Evolutionary conservation across 2,797 vertebrate species (phyloP), one percentile per base, ranked within the genome.

Genomic region (Paedocypris micromegethes): DNA sequence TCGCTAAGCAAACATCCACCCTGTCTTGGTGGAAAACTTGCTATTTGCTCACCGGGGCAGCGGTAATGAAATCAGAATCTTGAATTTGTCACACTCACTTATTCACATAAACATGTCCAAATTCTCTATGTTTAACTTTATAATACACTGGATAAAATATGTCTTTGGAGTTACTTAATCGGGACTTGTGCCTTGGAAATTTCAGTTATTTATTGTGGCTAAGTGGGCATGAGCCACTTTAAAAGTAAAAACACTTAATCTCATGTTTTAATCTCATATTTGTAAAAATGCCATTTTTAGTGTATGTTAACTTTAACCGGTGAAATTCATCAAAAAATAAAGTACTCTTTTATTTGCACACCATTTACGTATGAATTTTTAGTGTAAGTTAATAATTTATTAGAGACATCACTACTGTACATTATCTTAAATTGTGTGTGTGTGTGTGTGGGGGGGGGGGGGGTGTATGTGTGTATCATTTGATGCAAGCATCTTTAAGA

Each of bases 21-120:
- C 46, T 48, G 54, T 69, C 72, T 68, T 73, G 42, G 59, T 69
- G 56, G 59, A 64, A 66, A 64, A 46, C 55, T 58, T 73, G 66
- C 60, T 73, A 73, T 73, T 73, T 73, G 49, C 66, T 64, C 72
- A 73, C 49, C 4, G 60, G 60, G 60, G 60, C 56, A 39, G 55
- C 39, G 45, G 54, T 64, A 68, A 73, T 68, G 60, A 73, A 73
- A 68, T 44, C 59, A 49, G 48, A 64, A 49, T 9, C 48, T n/a
- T 42, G n/a, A 48, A 42, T 3, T 40, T 4, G 2, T 3, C 41
- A 9, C 53, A 49, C 45, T 39, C 42, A 5, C 37, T 64, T 37
- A 39, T 54, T 44, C 44, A 4, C 41, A 45, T 48, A 4, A 55
- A 59, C 45, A 51, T 5, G 50, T 56, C 48, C 40, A 6, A 50